A percentile compares a stretch with the other conserved stretches of the same genome.
phyloP scores from a whole-genome alignment of 2,797 vertebrate species.

The Microchirus variegatus region DNA sequence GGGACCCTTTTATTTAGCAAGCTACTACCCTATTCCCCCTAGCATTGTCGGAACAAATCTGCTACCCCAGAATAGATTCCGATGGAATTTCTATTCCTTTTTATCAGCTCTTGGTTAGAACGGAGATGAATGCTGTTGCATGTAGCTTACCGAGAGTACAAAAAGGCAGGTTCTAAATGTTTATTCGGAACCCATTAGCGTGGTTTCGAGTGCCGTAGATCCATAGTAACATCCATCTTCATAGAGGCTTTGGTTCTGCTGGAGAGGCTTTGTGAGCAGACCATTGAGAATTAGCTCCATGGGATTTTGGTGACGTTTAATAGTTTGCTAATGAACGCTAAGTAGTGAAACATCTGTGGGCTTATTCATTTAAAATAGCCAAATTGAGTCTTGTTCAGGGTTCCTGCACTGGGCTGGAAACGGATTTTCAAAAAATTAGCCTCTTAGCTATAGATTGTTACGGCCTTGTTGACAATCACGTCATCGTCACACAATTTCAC shows the following conservation, averaged over 20 bases:
- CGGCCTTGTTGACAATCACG: slow-evolving; percentile 55
- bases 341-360: too few relatives aligned
- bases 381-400: neutral
- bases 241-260: slow-evolving; percentile 1
- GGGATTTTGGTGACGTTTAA: too few relatives aligned
- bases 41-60: slow-evolving; percentile 20
- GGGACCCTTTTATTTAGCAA: slow-evolving; percentile 1
- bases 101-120: too few relatives aligned
- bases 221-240: slow-evolving; percentile 38
- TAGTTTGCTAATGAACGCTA: too few relatives aligned
- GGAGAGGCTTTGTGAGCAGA: too few relatives aligned
- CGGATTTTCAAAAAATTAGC: neutral
- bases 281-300: slow-evolving; percentile 4
- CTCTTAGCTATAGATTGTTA: slow-evolving; percentile 29
- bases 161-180: slow-evolving; percentile 21
- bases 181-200: slow-evolving; percentile 52
- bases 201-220: slow-evolving; percentile 32
- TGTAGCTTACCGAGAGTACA: neutral
- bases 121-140: too few relatives aligned
- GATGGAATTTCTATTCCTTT: slow-evolving; percentile 18
- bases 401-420: slow-evolving; percentile 19
- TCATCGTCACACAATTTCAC: neutral
- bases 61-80: slow-evolving; percentile 4
- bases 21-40: neutral
- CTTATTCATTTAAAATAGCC: too few relatives aligned